phyloP scores from a whole-genome alignment of 2,888 invertebrate species.

The Ormyrus rosae region DNA sequence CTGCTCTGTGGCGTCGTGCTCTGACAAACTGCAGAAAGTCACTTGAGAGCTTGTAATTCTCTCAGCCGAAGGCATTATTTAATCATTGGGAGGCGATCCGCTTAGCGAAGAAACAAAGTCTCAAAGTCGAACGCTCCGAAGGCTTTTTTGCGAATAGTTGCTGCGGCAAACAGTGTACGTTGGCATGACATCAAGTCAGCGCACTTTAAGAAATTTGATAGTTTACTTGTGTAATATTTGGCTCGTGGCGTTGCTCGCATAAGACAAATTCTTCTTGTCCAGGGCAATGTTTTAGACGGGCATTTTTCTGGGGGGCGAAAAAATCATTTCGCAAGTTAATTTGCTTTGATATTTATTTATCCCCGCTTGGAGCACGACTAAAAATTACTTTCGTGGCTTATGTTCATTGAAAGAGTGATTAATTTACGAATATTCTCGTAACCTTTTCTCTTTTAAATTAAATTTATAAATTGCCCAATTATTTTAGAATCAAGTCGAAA shows the following conservation, averaged over 20 bases:
- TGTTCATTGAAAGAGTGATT: too few species aligned
- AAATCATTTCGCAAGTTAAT: not conserved
- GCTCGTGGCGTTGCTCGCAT: slow-evolving; percentile 21
- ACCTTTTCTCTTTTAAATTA: too few species aligned
- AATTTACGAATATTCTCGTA: too few species aligned
- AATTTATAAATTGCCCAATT: too few species aligned
- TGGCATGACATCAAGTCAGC: slow-evolving; percentile 46
- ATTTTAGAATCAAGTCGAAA: too few species aligned
- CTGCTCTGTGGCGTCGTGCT: not conserved
- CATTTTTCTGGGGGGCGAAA: not conserved
- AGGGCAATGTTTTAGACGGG: slow-evolving; percentile 25
- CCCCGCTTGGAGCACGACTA: too few species aligned
- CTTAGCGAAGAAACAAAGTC: not conserved
- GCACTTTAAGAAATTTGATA: slow-evolving; percentile 47
- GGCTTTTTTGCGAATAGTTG: slow-evolving; percentile 33
- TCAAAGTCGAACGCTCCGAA: not conserved
- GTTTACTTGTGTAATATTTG: slow-evolving; percentile 56
- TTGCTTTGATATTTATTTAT: too few species aligned
- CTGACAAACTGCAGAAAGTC: not conserved
- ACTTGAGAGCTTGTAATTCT: slow-evolving; percentile 17
- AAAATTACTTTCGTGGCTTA: too few species aligned
- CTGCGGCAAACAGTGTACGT: slow-evolving; percentile 22
- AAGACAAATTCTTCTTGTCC: slow-evolving; percentile 24
- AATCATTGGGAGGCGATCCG: not conserved
- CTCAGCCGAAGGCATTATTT: slow-evolving; percentile 23